Conservation (phyloP, 1,140 invertebrate genomes). For the Cyphomyrmex costatus region DNA sequence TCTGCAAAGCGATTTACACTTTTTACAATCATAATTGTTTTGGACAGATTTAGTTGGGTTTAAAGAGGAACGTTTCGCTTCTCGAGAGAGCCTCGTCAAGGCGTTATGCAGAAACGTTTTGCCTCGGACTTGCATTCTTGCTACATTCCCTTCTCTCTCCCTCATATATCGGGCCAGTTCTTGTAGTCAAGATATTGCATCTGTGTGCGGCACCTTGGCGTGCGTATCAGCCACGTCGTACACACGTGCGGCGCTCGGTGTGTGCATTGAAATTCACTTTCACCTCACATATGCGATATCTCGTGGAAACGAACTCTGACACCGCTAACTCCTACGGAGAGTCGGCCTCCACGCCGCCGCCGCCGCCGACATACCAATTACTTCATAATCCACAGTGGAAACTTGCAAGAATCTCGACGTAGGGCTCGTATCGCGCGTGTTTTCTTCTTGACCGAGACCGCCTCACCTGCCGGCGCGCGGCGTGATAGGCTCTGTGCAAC, state of each 20-base stretch:
- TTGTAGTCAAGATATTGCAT: conserved; percentile 63
- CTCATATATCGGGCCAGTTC: conserved; percentile 4
- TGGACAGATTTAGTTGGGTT: background rate
- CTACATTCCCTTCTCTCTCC: background rate
- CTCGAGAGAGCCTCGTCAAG: background rate
- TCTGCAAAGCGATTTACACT: background rate
- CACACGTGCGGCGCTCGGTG: conserved; percentile 57
- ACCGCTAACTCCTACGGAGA: conserved; percentile 63
- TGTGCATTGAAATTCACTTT: conserved; percentile 80
- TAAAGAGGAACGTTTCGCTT: background rate
- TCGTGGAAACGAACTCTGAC: conserved; percentile 61
- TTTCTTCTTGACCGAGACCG: background rate
- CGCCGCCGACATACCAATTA: conserved; percentile 72
- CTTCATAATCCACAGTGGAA: conserved; percentile 67
- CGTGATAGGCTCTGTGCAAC: too few relatives aligned
- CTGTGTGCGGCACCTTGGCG: conserved; percentile 49
- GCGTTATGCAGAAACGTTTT: background rate
- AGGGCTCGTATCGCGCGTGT: conserved; percentile 23
- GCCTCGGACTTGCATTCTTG: conserved; percentile 6
- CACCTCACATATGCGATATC: conserved; percentile 72
- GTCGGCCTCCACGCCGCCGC: conserved; percentile 36
- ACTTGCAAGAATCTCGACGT: conserved; percentile 60
- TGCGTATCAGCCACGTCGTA: conserved; percentile 1
- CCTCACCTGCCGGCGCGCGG: background rate
- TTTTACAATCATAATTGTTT: background rate